Percentiles rank a stretch among this genome's conserved stretches.
phyloP scores from a whole-genome alignment of 2,888 invertebrate genomes.

The Slavum lentiscoides region DNA sequence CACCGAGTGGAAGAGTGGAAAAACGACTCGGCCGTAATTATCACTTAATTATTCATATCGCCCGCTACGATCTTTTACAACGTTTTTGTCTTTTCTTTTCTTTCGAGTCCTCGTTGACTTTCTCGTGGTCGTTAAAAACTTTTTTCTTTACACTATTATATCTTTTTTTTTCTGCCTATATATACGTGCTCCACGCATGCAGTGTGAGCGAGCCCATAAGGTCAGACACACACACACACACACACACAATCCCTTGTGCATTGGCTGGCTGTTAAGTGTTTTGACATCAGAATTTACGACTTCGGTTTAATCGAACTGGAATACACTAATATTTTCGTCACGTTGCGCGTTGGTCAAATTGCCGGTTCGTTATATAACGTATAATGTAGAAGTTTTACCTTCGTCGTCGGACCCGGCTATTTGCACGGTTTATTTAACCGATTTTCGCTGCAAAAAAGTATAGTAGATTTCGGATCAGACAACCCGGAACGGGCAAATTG shows the following conservation, averaged over 20 bases:
- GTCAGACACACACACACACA: neutral
- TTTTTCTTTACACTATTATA: slow-evolving; percentile 2
- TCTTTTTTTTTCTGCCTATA: neutral
- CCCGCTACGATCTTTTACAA: slow-evolving; percentile 46
- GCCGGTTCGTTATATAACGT: no score
- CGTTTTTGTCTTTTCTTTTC: neutral
- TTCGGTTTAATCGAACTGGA: neutral
- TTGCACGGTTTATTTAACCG: no score
- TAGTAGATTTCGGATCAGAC: no score
- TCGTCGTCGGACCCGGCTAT: no score
- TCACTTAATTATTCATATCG: slow-evolving; percentile 53
- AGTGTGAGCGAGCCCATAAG: neutral
- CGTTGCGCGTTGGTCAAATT: no score
- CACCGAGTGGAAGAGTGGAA: slow-evolving; percentile 5
- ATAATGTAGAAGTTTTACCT: no score
- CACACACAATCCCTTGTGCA: neutral
- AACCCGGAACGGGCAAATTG: no score
- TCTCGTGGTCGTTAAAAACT: slow-evolving; percentile 27
- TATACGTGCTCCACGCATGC: no score
- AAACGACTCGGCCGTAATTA: slow-evolving; percentile 32
- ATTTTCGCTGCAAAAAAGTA: no score
- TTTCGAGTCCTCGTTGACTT: slow-evolving; percentile 5
- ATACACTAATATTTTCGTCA: neutral
- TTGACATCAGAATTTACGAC: neutral
- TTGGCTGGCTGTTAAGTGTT: neutral